Evolutionary conservation across 2,888 invertebrate species (phyloP).

Genomic region (Trissolcus japonicus): DNA sequence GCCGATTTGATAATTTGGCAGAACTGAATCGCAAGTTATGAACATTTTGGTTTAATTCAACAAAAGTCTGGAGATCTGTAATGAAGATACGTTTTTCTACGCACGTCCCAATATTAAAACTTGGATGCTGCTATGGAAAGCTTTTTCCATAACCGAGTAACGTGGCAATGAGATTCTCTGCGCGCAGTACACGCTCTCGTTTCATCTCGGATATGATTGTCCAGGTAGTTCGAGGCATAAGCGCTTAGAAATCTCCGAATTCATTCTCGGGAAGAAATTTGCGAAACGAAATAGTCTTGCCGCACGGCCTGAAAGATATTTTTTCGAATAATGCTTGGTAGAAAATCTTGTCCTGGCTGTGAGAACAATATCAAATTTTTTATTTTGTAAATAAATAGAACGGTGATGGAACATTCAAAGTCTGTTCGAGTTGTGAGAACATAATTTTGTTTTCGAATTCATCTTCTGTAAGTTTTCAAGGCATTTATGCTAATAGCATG

Average conservation of each 20-base stretch:
- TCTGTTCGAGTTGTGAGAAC: neutral
- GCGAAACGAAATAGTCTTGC: slow-evolving; percentile 19
- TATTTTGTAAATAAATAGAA: neutral
- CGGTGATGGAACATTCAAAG: neutral
- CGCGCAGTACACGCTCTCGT: slow-evolving; percentile 20
- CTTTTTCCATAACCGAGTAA: slow-evolving; percentile 36
- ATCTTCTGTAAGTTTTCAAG: neutral
- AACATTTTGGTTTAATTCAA: slow-evolving; percentile 25
- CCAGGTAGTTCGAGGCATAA: slow-evolving; percentile 32
- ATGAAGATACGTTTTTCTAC: slow-evolving; percentile 46
- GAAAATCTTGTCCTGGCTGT: no score
- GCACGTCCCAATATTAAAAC: slow-evolving; percentile 54
- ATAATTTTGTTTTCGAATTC: neutral
- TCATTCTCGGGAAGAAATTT: slow-evolving; percentile 17
- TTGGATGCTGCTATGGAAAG: slow-evolving; percentile 38
- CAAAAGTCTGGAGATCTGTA: neutral
- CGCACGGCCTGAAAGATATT: slow-evolving; percentile 22
- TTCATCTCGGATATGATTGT: slow-evolving; percentile 42
- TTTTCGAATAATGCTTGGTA: slow-evolving; percentile 2
- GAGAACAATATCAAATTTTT: neutral
- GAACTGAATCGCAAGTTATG: slow-evolving; percentile 40
- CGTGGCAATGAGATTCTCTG: slow-evolving; percentile 39
- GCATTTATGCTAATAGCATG: slow-evolving; percentile 1
- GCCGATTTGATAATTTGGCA: slow-evolving; percentile 4
- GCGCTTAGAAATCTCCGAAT: slow-evolving; percentile 30